phyloP scores from a whole-genome alignment of 2,113 vertebrate species.

The Panthera leo region DNA sequence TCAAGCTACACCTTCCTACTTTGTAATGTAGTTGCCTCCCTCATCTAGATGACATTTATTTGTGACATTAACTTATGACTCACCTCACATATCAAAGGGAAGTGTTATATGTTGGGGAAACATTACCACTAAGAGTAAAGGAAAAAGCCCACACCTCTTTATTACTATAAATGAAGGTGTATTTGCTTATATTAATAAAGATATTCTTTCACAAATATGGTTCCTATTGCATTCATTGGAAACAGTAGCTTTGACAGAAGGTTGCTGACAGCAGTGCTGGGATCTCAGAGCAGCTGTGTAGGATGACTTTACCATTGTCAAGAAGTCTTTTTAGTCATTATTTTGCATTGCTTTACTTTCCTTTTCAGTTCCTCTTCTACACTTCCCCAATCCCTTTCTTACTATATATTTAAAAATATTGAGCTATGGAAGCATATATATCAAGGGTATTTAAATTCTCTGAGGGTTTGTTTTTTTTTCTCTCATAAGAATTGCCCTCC shows the following conservation, averaged over 20 bases:
- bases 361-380: constrained; percentile 35
- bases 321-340: constrained; percentile 48
- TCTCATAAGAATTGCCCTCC: constrained; percentile 26
- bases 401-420: constrained; percentile 9
- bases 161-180: constrained; percentile 70
- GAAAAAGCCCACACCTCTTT: constrained; percentile 72
- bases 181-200: constrained; percentile 75
- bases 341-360: constrained; percentile 38
- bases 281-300: constrained; percentile 67
- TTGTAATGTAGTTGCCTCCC: constrained; percentile 60
- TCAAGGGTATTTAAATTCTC: constrained; percentile 2
- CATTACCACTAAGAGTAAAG: constrained; percentile 74
- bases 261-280: constrained; percentile 62
- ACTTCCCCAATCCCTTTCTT: constrained; percentile 20
- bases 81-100: constrained; percentile 75
- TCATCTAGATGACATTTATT: constrained; percentile 73
- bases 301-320: constrained; percentile 61
- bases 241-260: constrained; percentile 63
- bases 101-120: constrained; percentile 77
- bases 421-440: constrained; percentile 29
- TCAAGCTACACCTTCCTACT: constrained; percentile 68
- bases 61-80: constrained; percentile 82
- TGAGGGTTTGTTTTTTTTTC: not conserved
- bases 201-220: constrained; percentile 65
- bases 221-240: constrained; percentile 61